Base-by-base conservation (phyloP, 2,113 vertebrate genomes). In the Turnix velox region DNA sequence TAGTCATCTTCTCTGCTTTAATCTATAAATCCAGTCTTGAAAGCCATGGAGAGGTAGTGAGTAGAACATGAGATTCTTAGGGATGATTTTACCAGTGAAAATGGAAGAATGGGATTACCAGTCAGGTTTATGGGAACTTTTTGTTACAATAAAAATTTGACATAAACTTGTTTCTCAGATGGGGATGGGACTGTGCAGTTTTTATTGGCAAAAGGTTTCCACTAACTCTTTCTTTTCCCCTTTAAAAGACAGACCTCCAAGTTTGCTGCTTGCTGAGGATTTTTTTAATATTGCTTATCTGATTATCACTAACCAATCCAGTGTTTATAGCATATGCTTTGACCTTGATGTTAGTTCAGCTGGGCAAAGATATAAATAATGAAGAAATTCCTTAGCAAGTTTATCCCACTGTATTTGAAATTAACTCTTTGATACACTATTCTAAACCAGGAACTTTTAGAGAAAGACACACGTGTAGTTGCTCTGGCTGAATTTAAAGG, bases 311-410 rank as follows among this genome's bases (percentile, higher is more conserved):
- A 82, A 95, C 92, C 74, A 95, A 89, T 49, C 17, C 3, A 0
- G 69, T 95, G 92, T 94, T 96, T 93, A 87, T 88, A 84, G 86
- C 43, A 30, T 57, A 45, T 40, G 37, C 48, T 84, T 68, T 92
- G 65, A 93, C 88, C 94, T 85, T 91, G 65, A 16, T 84, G 83
- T 91, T 84, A 61, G 92, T 84, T 96, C 91, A 84, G 74, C 91
- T 92, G 91, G 49, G 76, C 72, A 80, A 24, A 16, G 45, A 80
- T 63, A 80, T 40, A 84, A 88, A 79, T 62, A 58, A 57, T 78
- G 80, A 91, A 84, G 45, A 68, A 93, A 93, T 89, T 81, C 66
- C 88, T 84, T 45, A 87, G 80, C 35, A 57, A 88, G 13, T 35
- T 83, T 74, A 59, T 23, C 18, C 27, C 6, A 2, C n/a, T 59